Evolutionary conservation across 2,113 vertebrate species (phyloP).

Genomic region (Lophochroa leadbeateri): DNA sequence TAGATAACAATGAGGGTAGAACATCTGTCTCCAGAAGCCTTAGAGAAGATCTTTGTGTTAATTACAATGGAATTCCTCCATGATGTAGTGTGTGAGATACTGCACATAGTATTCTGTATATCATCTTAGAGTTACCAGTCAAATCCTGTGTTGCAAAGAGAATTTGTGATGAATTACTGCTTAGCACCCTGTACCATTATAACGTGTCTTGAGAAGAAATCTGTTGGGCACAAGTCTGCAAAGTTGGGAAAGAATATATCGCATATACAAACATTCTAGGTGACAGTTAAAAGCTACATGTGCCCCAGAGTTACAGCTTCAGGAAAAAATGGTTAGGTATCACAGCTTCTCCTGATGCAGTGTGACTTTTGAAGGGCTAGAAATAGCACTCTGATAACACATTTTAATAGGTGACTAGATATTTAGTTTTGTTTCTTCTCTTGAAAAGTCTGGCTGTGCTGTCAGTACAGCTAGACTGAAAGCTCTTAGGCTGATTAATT

Average conservation of each 20-base stretch:
- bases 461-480: conserved; percentile 3
- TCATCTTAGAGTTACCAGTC: neutral
- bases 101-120: accelerated
- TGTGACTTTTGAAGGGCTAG: neutral
- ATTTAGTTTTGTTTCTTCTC: conserved; percentile 7
- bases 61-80: neutral
- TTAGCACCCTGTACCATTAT: neutral
- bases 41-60: neutral
- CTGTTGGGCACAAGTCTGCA: neutral
- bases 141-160: neutral
- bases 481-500: conserved; percentile 38
- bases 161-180: neutral
- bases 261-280: neutral
- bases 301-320: neutral
- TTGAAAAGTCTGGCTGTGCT: neutral
- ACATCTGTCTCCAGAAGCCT: neutral
- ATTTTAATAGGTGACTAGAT: conserved; percentile 7
- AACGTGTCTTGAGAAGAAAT: neutral
- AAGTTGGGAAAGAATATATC: neutral
- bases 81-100: neutral
- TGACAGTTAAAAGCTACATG: neutral
- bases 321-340: neutral
- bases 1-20: neutral
- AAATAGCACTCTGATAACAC: neutral
- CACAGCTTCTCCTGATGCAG: neutral